These are phyloP conservation scores for Capreolus pygargus DNA, from an alignment of 2,113 vertebrate species.

Conservation along the genomic window DNA sequence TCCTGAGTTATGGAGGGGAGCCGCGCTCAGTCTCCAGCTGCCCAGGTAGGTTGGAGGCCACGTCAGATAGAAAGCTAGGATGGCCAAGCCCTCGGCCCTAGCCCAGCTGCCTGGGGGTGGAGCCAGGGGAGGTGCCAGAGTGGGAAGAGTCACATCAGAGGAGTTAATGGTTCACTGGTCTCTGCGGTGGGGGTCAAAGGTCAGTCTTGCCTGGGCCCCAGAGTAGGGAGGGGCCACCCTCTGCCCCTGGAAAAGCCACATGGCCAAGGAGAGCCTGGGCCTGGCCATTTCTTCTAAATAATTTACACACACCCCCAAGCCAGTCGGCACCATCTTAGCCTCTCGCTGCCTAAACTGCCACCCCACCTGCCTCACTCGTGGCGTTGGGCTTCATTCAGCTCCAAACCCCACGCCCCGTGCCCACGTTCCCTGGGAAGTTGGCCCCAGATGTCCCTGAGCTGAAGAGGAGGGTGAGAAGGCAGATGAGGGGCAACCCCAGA, in stretches of 20 bases:
- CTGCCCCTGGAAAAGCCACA: slow-evolving; percentile 53
- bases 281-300: slow-evolving; percentile 3
- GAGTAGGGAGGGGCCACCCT: slow-evolving; percentile 53
- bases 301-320: neutral
- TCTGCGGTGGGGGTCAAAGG: slow-evolving; percentile 64
- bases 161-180: slow-evolving; percentile 75
- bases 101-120: slow-evolving; percentile 56
- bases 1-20: neutral
- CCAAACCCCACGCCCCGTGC: neutral
- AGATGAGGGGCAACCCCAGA: neutral
- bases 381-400: neutral
- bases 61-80: slow-evolving; percentile 34
- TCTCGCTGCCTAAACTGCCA: neutral
- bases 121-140: slow-evolving; percentile 25
- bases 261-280: slow-evolving; percentile 30
- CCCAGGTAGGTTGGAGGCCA: slow-evolving; percentile 41
- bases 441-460: neutral
- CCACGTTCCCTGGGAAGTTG: neutral
- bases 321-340: neutral
- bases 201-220: slow-evolving; percentile 32
- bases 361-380: neutral
- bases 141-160: slow-evolving; percentile 49
- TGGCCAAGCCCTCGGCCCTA: neutral
- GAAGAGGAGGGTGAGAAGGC: neutral
- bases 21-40: neutral